phyloP scores from a whole-genome alignment of 2,113 vertebrate genomes.

The Mirza zaza region DNA sequence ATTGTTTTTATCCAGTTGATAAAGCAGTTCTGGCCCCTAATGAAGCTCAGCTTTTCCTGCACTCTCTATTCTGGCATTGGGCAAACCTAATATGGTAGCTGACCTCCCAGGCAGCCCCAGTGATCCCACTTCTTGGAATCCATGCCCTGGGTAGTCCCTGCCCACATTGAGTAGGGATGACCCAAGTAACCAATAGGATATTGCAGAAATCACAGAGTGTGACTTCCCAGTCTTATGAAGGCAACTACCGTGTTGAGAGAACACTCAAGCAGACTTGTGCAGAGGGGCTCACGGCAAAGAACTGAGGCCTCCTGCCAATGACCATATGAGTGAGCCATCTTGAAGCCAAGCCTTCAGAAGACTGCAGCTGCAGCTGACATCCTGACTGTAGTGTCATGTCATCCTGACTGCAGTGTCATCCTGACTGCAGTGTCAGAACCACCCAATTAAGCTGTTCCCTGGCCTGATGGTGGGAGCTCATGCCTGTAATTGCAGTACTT shows the following conservation, averaged over 20 bases:
- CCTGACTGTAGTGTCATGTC: not conserved
- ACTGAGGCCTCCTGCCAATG: not conserved
- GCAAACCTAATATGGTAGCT: not conserved
- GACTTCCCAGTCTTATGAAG: not conserved
- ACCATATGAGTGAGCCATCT: not conserved
- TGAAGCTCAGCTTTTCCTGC: not conserved
- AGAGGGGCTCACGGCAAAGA: not conserved
- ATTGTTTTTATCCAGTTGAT: not conserved
- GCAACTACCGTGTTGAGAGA: not conserved
- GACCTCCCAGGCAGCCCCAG: not conserved
- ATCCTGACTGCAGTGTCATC: not conserved
- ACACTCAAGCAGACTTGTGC: not conserved
- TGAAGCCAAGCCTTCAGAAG: not conserved
- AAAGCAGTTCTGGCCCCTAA: not conserved
- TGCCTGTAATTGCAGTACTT: too few species aligned
- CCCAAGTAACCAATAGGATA: not conserved
- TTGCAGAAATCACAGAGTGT: not conserved
- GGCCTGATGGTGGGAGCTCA: too few species aligned
- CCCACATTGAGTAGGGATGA: not conserved
- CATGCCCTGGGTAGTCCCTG: not conserved
- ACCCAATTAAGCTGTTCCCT: not conserved
- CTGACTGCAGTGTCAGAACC: not conserved
- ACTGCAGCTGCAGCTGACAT: not conserved
- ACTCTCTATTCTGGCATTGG: not conserved
- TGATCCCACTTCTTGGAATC: not conserved